Conservation (phyloP, 2,888 invertebrate genomes). For the Melikaiella ostensackeni region DNA sequence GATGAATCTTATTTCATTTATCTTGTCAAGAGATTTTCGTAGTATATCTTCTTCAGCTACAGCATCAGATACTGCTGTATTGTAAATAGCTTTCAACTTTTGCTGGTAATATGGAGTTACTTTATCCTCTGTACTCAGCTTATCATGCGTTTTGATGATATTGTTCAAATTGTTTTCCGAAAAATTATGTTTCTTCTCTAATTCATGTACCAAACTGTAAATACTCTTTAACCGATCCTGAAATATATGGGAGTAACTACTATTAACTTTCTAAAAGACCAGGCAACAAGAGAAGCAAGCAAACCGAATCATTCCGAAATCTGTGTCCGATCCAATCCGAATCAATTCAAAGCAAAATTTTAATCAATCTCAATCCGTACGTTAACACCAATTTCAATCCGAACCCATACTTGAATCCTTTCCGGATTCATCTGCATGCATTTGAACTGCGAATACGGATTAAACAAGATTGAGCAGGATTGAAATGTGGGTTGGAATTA, state of each 20-base stretch:
- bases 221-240: slow-evolving; percentile 90
- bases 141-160: slow-evolving; percentile 87
- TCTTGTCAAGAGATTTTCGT: slow-evolving; percentile 89
- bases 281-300: no score
- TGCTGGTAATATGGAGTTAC: slow-evolving; percentile 79
- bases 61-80: slow-evolving; percentile 88
- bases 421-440: no score
- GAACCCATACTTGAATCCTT: no score
- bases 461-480: no score
- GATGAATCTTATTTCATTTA: slow-evolving; percentile 93
- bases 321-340: no score
- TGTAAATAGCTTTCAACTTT: slow-evolving; percentile 89
- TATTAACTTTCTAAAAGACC: no score
- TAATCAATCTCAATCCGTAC: no score
- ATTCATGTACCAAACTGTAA: slow-evolving; percentile 87
- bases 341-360: no score
- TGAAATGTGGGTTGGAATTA: no score
- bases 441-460: no score
- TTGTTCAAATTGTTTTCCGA: slow-evolving; percentile 90
- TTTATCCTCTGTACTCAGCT: slow-evolving; percentile 80
- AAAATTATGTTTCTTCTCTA: slow-evolving; percentile 88
- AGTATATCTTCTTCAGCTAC: slow-evolving; percentile 91
- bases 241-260: slow-evolving; percentile 55
- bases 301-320: no score
- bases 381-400: no score